Base-by-base conservation (phyloP, 2,113 vertebrate species). In the Rhagologus leucostigma region DNA sequence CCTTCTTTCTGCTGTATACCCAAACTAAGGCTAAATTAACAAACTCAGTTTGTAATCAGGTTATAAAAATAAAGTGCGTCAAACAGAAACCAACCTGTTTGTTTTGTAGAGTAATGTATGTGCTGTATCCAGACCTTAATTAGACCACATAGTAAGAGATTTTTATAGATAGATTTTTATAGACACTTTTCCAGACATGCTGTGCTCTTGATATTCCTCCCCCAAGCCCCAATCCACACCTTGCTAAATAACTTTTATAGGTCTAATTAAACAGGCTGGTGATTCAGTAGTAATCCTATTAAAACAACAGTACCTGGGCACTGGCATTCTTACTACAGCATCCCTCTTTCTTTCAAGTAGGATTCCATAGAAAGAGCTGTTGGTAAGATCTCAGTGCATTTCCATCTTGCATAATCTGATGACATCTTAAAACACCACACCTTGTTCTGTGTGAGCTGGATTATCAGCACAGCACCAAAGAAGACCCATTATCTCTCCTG, bases 1-100 rank as follows among this genome's bases (percentile, higher is more conserved):
- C 26, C 78, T 89, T 78, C 90, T 95, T 95, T 67, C 79, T 97
- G 74, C 64, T 79, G 59, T 63, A 50, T 57, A 85, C 79, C 75
- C 87, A 95, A 95, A 78, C 44, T 33, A 74, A 67, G 63, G 71
- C 50, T 96, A 96, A 96, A 91, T 89, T 89, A 84, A 96, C 68
- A 93, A 92, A 97, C 85, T 91, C 74, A 95, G 92, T 97, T 96
- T 96, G 91, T 96, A 98, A 97, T 96, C 96, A 97, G 70, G 67
- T 83, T 97, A 97, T 94, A 97, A 97, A 98, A 97, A 96, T 95
- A 97, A 97, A 96, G 90, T 64, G 52, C 3, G 4, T 88, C 92
- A 95, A 95, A 81, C 80, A 96, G 92, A 97, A 97, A 96, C 88
- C 56, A 95, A 96, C 69, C 86, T 96, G 90, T 95, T 96, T 94